A percentile compares a stretch with the other conserved stretches of the same genome.
Conservation (phyloP, 2,797 vertebrate genomes). For the Enteromius paludinosus region DNA sequence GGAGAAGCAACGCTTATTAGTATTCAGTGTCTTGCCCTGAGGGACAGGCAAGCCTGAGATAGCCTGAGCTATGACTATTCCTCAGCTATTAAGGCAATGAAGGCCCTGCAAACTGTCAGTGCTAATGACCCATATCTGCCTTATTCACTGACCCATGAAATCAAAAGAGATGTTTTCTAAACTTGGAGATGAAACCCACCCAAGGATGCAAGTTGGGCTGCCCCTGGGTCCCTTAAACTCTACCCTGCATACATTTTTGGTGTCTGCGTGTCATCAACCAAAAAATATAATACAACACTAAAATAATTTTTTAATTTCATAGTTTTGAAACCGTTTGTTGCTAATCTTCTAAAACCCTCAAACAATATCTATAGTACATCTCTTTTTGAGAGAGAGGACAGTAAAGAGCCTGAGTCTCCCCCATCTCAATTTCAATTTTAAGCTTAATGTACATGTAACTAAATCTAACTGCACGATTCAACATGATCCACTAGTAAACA, state of each 20-base stretch:
- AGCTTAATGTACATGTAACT: conserved; percentile 41
- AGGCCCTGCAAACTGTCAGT: conserved; percentile 46
- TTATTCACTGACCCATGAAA: conserved; percentile 44
- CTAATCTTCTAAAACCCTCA: background rate
- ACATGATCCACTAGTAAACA: conserved; percentile 34
- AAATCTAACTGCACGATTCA: conserved; percentile 33
- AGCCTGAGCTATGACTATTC: conserved; percentile 49
- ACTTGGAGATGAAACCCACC: conserved; percentile 11
- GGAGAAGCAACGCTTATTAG: conserved; percentile 48
- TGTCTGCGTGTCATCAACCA: background rate
- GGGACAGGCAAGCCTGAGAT: conserved; percentile 45
- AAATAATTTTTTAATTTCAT: conserved; percentile 7
- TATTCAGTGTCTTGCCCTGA: conserved; percentile 31
- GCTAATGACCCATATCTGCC: conserved; percentile 41
- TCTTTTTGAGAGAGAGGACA: conserved; percentile 3
- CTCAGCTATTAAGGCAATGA: conserved; percentile 52
- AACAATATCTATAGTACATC: conserved; percentile 21
- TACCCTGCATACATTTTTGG: conserved; percentile 5
- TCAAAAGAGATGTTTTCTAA: conserved; percentile 33
- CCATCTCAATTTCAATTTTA: background rate
- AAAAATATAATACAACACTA: background rate
- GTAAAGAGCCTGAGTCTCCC: background rate
- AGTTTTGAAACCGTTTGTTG: background rate
- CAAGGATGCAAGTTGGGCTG: background rate
- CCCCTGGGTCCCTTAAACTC: conserved; percentile 6